Percentiles rank a stretch among this genome's conserved stretches.
These are phyloP conservation scores for Empidonax alnorum DNA, from an alignment of 2,113 vertebrate species.

Conservation along the genomic window DNA sequence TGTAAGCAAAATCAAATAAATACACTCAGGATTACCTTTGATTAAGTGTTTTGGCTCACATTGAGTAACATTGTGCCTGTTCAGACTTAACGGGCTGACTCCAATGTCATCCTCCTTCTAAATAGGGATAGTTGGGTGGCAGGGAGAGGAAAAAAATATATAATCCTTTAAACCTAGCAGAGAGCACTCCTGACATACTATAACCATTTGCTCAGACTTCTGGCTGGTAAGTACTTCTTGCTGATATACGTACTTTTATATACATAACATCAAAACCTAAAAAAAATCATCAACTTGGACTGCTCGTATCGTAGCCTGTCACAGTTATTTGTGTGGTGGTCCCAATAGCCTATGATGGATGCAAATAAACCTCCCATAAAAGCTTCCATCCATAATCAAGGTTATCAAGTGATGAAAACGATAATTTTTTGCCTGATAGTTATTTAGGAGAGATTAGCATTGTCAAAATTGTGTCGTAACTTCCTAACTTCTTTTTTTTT, in stretches of 20 bases:
- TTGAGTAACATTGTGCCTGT: neutral
- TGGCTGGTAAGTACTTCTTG: neutral
- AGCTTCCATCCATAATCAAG: neutral
- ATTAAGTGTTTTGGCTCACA: neutral
- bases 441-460: neutral
- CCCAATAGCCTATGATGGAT: neutral
- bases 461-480: neutral
- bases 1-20: slow-evolving; percentile 10
- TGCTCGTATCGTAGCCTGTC: neutral
- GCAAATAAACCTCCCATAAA: slow-evolving; percentile 2
- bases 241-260: neutral
- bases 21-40: neutral
- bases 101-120: neutral
- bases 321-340: neutral
- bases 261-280: neutral
- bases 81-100: neutral
- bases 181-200: neutral
- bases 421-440: neutral
- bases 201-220: neutral
- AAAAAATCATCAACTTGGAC: neutral
- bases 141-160: neutral
- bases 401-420: neutral
- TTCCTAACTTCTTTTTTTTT: neutral
- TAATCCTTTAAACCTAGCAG: neutral
- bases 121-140: neutral